Evolutionary conservation across 2,113 vertebrate genomes (phyloP).

Genomic region (Zeus faber): DNA sequence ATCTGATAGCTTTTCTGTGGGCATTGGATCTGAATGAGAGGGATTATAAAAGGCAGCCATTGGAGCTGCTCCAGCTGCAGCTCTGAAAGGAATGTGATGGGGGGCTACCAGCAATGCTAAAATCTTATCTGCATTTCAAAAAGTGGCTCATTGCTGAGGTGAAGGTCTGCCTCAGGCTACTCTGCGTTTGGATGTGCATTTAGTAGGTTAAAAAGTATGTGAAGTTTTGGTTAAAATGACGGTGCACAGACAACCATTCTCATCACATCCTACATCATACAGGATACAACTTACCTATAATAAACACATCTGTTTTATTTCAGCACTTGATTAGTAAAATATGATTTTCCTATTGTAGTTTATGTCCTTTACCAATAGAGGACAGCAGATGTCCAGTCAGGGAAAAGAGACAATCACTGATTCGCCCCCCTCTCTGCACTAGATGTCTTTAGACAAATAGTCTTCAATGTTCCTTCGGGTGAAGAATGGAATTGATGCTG

Average conservation of each 20-base stretch:
- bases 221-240: constrained; percentile 20
- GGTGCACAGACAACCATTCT: constrained; percentile 12
- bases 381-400: constrained; percentile 35
- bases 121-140: constrained; percentile 16
- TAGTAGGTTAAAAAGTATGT: too few species aligned
- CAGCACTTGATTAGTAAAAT: constrained; percentile 33
- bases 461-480: too few species aligned
- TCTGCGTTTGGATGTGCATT: not conserved
- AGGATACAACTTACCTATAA: constrained; percentile 19
- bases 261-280: constrained; percentile 25
- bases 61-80: constrained; percentile 24
- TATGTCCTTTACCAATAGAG: constrained; percentile 45
- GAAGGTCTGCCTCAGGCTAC: constrained; percentile 18
- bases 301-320: constrained; percentile 21
- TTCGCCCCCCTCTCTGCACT: not conserved
- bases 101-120: constrained; percentile 25
- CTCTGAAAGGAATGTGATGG: constrained; percentile 26
- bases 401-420: not conserved
- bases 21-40: constrained; percentile 49
- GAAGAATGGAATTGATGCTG: too few species aligned
- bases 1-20: constrained; percentile 53
- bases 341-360: constrained; percentile 32
- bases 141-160: constrained; percentile 28
- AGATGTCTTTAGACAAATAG: not conserved
- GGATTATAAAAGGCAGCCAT: constrained; percentile 52